Base-by-base conservation (phyloP, 2,113 vertebrate genomes). In the Plectropomus leopardus region DNA sequence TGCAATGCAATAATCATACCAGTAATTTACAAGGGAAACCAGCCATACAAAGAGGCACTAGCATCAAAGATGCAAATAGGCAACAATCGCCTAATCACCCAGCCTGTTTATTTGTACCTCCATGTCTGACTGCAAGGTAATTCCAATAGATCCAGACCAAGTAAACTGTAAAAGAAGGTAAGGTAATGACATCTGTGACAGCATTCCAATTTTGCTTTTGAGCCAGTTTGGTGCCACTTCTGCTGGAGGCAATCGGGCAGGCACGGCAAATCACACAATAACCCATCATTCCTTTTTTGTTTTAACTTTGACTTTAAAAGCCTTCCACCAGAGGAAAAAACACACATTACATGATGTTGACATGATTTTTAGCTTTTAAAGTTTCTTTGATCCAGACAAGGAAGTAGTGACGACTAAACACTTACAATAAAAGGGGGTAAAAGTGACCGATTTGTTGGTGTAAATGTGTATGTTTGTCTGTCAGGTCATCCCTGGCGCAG, bases 401-500 rank as follows among this genome's bases (percentile, higher is more conserved):
- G 17, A n/a, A 58, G 26, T 19, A 32, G 17, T 40, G 36, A 59
- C 19, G 2, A 24, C 19, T 44, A 21, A 54, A 51, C 7, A 53
- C 15, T 1, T 23, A n/a, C n/a, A 51, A 5, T 42, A 50, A 16
- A 32, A 50, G 17, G 2, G 42, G n/a, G 36, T 40, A 40, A 40
- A 40, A 26, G 21, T 73, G 17, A 45, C 7, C 5, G 11, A 60
- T 47, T 6, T 71, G 45, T 42, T 55, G 26, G 15, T 48, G 17
- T 50, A 15, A 65, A 7, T 76, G 44, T 79, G 32, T 84, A 15
- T 80, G 54, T 86, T 32, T 84, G 44, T 86, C 24, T 84, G n/a
- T 78, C 44, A 97, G 97, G 28, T 90, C 72, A 0, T 97, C 97
- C 9, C 90, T 98, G 82, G 81, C 85, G 53, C 95, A 97, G 75